Conservation (phyloP, 2,113 vertebrate genomes). For the Misgurnus anguillicaudatus region DNA sequence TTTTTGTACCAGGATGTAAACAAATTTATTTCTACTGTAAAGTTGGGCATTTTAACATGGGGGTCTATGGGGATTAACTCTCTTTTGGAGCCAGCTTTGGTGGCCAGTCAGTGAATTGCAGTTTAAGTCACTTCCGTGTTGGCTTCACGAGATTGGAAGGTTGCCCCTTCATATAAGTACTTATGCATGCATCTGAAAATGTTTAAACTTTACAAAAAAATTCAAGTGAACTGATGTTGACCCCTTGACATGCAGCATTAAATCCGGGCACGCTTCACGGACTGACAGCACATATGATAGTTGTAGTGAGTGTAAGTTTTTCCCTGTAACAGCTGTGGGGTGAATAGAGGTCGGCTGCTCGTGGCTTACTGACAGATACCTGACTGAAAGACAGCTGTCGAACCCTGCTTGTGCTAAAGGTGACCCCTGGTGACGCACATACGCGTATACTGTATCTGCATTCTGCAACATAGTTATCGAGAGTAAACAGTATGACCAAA, state of each 20-base stretch:
- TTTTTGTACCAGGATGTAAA: too few relatives aligned
- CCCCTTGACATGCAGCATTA: not conserved
- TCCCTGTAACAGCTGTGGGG: slow-evolving; percentile 19
- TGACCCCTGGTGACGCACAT: slow-evolving; percentile 46
- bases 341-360: slow-evolving; percentile 13
- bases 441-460: not conserved
- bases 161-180: too few relatives aligned
- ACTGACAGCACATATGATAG: not conserved
- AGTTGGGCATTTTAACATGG: too few relatives aligned
- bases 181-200: too few relatives aligned
- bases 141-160: too few relatives aligned
- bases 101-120: too few relatives aligned
- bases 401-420: slow-evolving; percentile 34
- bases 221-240: too few relatives aligned
- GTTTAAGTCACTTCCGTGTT: too few relatives aligned
- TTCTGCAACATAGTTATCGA: not conserved
- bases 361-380: slow-evolving; percentile 47
- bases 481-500: not conserved
- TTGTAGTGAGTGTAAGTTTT: not conserved
- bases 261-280: not conserved
- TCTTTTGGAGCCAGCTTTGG: too few relatives aligned
- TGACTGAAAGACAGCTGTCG: slow-evolving; percentile 33
- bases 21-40: too few relatives aligned
- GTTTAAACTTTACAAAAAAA: too few relatives aligned
- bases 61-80: too few relatives aligned